These are phyloP conservation scores for Galleria mellonella DNA, from an alignment of 1,140 invertebrate genomes.

Conservation along the genomic window DNA sequence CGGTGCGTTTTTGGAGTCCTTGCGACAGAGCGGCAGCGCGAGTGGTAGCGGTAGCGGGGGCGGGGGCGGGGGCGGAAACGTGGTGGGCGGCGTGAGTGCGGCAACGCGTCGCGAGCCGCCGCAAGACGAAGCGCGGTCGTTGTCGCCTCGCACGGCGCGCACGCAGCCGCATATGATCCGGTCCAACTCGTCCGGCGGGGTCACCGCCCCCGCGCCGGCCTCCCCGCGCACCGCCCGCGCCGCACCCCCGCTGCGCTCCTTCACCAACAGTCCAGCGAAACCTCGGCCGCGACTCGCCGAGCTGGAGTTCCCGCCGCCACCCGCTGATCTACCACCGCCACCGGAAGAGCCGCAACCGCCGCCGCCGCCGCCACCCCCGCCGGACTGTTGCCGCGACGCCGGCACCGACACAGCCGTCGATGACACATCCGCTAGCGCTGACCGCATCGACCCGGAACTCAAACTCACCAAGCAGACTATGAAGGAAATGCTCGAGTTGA, in stretches of 20 bases:
- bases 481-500: slow-evolving; percentile 88
- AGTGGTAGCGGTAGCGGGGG: slow-evolving; percentile 7
- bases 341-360: slow-evolving; percentile 76
- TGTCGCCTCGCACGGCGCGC: slow-evolving; percentile 78
- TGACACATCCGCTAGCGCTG: too few species aligned
- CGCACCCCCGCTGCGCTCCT: slow-evolving; percentile 72
- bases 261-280: slow-evolving; percentile 71
- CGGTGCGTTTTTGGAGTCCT: slow-evolving; percentile 94
- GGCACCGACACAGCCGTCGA: slow-evolving; percentile 16
- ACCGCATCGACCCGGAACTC: slow-evolving; percentile 26
- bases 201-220: slow-evolving; percentile 76
- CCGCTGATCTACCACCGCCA: slow-evolving; percentile 84
- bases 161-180: slow-evolving; percentile 87
- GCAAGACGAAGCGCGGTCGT: slow-evolving; percentile 62
- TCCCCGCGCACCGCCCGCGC: slow-evolving; percentile 50
- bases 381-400: slow-evolving; percentile 75
- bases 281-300: slow-evolving; percentile 82
- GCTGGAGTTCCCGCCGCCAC: slow-evolving; percentile 90
- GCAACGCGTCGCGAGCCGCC: slow-evolving; percentile 9
- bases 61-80: neutral
- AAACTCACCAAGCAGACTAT: slow-evolving; percentile 54
- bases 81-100: slow-evolving; percentile 64
- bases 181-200: slow-evolving; percentile 88
- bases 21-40: slow-evolving; percentile 83
- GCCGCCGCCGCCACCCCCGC: slow-evolving; percentile 58